Conservation (phyloP, 2,888 invertebrate species). For the Luffia ferchaultella region DNA sequence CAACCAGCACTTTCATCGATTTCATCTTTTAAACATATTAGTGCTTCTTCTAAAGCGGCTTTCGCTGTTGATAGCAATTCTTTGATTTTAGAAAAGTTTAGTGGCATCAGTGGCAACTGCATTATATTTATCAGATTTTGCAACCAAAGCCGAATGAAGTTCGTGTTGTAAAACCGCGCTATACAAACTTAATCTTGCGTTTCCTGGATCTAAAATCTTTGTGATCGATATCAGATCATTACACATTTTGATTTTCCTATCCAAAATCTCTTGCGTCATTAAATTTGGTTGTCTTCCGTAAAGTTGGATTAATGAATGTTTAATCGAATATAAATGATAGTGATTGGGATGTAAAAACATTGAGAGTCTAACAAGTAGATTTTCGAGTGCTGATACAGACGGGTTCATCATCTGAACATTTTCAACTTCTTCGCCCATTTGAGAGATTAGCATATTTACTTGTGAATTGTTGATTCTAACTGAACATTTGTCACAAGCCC, state of each 20-base stretch:
- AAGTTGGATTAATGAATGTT: slow-evolving; percentile 83
- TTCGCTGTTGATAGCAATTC: slow-evolving; percentile 50
- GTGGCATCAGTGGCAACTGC: slow-evolving; percentile 26
- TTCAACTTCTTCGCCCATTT: slow-evolving; percentile 82
- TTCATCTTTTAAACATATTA: slow-evolving; percentile 56
- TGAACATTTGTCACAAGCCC: slow-evolving; percentile 78
- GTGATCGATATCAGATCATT: slow-evolving; percentile 70
- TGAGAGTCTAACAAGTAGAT: slow-evolving; percentile 72
- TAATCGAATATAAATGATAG: slow-evolving; percentile 82
- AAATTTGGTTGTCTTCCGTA: slow-evolving; percentile 76
- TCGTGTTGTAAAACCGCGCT: slow-evolving; percentile 81
- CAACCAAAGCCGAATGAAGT: slow-evolving; percentile 65
- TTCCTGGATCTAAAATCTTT: slow-evolving; percentile 74
- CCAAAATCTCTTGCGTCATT: slow-evolving; percentile 66
- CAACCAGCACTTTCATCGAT: slow-evolving; percentile 60
- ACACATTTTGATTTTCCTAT: slow-evolving; percentile 74
- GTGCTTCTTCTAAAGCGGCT: slow-evolving; percentile 41
- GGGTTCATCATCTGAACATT: slow-evolving; percentile 68
- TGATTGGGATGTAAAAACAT: slow-evolving; percentile 85
- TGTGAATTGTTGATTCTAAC: slow-evolving; percentile 71
- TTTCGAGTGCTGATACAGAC: slow-evolving; percentile 67
- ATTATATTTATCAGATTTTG: slow-evolving; percentile 51
- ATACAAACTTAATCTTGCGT: slow-evolving; percentile 77
- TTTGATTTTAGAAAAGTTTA: slow-evolving; percentile 38
- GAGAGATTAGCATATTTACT: slow-evolving; percentile 71